Percentiles rank a stretch among this genome's conserved stretches.
Conservation (phyloP, 2,888 invertebrate genomes). For the Eupsilia transversa region DNA sequence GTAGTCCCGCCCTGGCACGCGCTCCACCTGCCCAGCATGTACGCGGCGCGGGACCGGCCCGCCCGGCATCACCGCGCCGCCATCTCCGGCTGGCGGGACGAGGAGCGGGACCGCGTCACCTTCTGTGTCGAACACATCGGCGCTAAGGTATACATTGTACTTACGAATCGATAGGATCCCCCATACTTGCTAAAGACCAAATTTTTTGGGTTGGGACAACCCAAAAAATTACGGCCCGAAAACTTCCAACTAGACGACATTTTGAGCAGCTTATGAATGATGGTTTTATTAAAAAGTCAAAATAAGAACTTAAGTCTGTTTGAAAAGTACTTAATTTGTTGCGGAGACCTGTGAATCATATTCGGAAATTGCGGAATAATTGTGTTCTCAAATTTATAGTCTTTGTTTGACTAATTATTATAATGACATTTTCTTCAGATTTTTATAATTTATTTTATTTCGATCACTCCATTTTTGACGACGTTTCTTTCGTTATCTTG, state of each 20-base stretch:
- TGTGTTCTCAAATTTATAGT: too few relatives aligned
- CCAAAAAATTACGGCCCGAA: too few relatives aligned
- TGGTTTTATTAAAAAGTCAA: neutral
- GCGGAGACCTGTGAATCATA: too few relatives aligned
- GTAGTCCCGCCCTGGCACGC: constrained; percentile 98
- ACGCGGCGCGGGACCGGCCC: constrained; percentile 93
- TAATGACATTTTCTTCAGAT: too few relatives aligned
- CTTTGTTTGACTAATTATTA: too few relatives aligned
- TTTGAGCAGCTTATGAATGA: too few relatives aligned
- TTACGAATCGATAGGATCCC: too few relatives aligned
- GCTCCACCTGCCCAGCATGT: constrained; percentile 96
- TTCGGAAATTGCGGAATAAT: too few relatives aligned
- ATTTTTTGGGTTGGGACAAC: too few relatives aligned
- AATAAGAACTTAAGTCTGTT: neutral
- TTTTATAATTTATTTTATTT: too few relatives aligned
- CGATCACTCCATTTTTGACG: neutral
- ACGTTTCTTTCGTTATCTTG: neutral
- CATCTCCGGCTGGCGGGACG: constrained; percentile 97
- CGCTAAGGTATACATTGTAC: constrained; percentile 83
- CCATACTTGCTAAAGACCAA: too few relatives aligned
- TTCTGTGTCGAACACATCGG: constrained; percentile 96
- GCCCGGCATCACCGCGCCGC: constrained; percentile 95
- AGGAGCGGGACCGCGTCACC: constrained; percentile 95
- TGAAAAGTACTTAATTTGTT: neutral
- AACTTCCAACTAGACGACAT: too few relatives aligned